Base-by-base conservation (phyloP, 2,797 vertebrate species). In the Poecilia wingei region DNA sequence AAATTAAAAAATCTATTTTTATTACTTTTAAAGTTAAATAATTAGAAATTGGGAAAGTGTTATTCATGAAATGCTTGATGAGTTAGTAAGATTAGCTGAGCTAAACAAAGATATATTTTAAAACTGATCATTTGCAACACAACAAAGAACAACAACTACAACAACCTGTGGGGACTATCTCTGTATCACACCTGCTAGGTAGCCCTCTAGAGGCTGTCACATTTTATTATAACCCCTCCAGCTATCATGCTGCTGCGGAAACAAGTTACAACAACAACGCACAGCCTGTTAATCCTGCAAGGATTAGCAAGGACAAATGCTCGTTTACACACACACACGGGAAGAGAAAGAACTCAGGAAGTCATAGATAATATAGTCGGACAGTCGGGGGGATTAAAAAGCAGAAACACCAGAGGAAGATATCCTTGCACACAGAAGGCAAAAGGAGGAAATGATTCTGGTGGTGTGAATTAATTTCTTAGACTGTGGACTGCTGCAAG, bases 211-310 rank as follows among this genome's bases (percentile, higher is more conserved):
- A 61, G 77, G 45, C 66, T 36, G 71, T 90, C 86, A 78, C 77
- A 76, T 57, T 78, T 80, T 49, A 89, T 91, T 87, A 84, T 1
- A 75, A 66, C 61, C 49, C 71, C 1, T 25, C 74, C 82, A 51
- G 68, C 87, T 83, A 90, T 86, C 68, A 70, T 86, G 85, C 91
- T 57, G 36, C 79, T 57, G 85, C 36, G 76, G 43, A 86, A 41
- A 61, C 76, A 76, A 69, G 18, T 1, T 39, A 12, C 61, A 64
- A 20, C 84, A 87, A 64, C 59, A 64, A 20, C 84, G 87, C 82
- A 88, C 75, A 81, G 73, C 81, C 85, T 88, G 84, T 18, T 64
- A 39, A 64, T 64, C 61, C 79, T 81, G 79, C 80, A 81, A 83
- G 28, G 76, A 25, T 55, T n/a, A 86, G 75, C 79, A 77, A 73